Evolutionary conservation across 1,140 invertebrate genomes (phyloP).

Genomic region (Teleopsis dalmanni): DNA sequence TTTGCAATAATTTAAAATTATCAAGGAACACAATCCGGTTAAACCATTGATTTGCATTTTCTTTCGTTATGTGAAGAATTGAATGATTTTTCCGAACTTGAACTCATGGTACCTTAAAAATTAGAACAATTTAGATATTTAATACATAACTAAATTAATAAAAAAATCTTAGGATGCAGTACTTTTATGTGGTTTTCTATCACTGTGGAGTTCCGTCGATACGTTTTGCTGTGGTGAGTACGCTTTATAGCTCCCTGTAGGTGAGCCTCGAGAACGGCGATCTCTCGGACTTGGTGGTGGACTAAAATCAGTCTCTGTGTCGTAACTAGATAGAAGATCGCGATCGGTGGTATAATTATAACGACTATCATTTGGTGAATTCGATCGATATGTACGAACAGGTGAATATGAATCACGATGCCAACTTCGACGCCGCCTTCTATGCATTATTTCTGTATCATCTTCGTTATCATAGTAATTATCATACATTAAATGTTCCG

Average conservation of each 20-base stretch:
- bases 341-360: conserved; percentile 26
- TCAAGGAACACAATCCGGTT: too few relatives aligned
- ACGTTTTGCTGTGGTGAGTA: conserved; percentile 6
- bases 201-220: too few relatives aligned
- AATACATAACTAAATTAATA: background rate
- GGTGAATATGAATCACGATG: conserved; percentile 21
- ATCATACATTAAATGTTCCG: conserved; percentile 13
- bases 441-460: conserved; percentile 19
- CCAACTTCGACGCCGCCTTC: conserved; percentile 19
- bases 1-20: too few relatives aligned
- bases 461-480: conserved; percentile 31
- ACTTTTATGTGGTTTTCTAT: too few relatives aligned
- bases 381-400: conserved; percentile 38
- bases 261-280: background rate
- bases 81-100: conserved; percentile 13
- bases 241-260: conserved; percentile 1
- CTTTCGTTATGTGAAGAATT: too few relatives aligned
- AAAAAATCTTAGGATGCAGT: too few relatives aligned
- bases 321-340: conserved; percentile 22
- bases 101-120: conserved; percentile 10
- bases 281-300: conserved; percentile 30
- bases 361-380: conserved; percentile 39
- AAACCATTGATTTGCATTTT: too few relatives aligned
- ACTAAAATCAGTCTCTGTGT: conserved; percentile 43
- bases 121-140: background rate